Base-by-base conservation (phyloP, 35 echinoderm and acorn worm genomes). In the Apostichopus californicus region DNA sequence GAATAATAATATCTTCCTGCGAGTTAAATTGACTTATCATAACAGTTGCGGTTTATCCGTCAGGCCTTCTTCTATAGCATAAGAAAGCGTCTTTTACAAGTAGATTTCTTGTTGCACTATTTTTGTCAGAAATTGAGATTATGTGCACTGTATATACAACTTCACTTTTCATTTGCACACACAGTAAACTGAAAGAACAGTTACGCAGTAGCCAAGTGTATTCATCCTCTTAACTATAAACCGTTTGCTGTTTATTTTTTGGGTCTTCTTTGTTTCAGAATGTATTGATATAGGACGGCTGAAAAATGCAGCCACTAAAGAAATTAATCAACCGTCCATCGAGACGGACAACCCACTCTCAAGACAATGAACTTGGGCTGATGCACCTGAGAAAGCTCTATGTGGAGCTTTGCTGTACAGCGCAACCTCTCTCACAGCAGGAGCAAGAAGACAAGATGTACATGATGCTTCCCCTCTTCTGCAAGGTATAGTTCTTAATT, bases 371-470 rank as follows among this genome's bases (percentile, higher is more conserved):
- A 6, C 92, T 98, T 91, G 97, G 97, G 25, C 79, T 98, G 88
- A 98, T 98, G 97, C 97, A 98, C 56, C 93, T 98, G 52, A 78
- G 94, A 72, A 98, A 98, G 87, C 91, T 98, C 3, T 98, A 95
- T 54, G 97, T 98, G 61, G 97, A 98, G 89, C 93, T 98, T 17
- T 98, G 97, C 81, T 98, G 94, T 78, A 94, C 97, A 3, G 93
- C 93, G 5, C 93, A 94, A 66, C 97, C 97, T 54, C 87, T 95
- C 11, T 93, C 97, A 13, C 97, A 95, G 86, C 92, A 98, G 87
- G 97, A 98, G 54, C 97, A 98, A 73, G 97, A 98, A 86, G 97
- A 98, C 24, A 98, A 98, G 85, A 91, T 98, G 18, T 98, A 98
- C 77, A 96, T 98, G 93, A 98, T 98, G 97, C 79, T 98, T 52